A percentile compares a stretch with the other conserved stretches of the same genome.
Conservation (phyloP, 2,888 invertebrate genomes). For the Oscheius onirici region DNA sequence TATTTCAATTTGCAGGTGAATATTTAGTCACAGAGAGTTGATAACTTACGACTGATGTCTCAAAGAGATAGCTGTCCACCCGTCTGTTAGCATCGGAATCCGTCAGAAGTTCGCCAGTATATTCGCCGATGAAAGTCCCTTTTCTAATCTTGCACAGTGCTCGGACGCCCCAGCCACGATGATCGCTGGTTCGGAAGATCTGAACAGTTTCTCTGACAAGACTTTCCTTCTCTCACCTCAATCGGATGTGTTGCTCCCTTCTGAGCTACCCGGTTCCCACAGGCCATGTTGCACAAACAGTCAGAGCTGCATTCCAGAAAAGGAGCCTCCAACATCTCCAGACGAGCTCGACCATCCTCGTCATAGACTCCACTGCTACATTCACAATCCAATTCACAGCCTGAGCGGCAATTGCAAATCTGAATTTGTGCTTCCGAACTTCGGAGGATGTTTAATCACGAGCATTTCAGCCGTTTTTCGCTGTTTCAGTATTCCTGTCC, state of each 20-base stretch:
- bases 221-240: constrained; percentile 49
- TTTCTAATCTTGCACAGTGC: constrained; percentile 37
- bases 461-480: constrained; percentile 12
- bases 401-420: constrained; percentile 23
- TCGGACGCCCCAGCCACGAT: constrained; percentile 55
- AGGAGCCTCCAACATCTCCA: constrained; percentile 33
- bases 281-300: constrained; percentile 53
- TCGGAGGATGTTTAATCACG: not conserved
- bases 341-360: constrained; percentile 6
- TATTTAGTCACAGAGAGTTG: not conserved
- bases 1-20: not conserved
- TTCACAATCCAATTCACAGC: constrained; percentile 29
- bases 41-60: constrained; percentile 47
- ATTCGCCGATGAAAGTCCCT: constrained; percentile 54
- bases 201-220: constrained; percentile 19
- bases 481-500: constrained; percentile 20
- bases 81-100: constrained; percentile 40
- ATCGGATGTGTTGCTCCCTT: constrained; percentile 52
- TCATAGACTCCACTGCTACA: constrained; percentile 32
- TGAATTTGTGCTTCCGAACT: not conserved
- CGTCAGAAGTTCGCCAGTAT: constrained; percentile 56
- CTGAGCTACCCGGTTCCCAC: constrained; percentile 61
- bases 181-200: constrained; percentile 48
- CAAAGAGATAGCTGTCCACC: constrained; percentile 55
- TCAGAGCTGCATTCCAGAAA: constrained; percentile 53